phyloP scores from a whole-genome alignment of 2,113 vertebrate species.

The Lepidothrix coronata region DNA sequence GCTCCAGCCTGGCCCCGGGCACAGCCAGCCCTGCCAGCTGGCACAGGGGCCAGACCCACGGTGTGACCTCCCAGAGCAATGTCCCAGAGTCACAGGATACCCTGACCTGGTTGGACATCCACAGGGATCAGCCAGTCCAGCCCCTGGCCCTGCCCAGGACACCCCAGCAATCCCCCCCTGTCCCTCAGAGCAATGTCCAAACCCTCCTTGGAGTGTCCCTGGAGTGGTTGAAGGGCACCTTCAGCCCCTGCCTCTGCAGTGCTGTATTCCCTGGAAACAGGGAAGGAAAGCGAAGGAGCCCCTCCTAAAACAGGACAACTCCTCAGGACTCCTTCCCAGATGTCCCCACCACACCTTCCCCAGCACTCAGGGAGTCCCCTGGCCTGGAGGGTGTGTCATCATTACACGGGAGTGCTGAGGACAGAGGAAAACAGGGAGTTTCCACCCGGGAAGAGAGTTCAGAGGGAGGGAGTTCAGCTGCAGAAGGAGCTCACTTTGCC shows the following conservation, averaged over 20 bases:
- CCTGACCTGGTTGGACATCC: not conserved
- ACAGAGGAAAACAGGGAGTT: not conserved
- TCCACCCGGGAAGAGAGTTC: not conserved
- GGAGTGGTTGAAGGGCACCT: not conserved
- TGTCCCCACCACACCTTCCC: too few relatives aligned
- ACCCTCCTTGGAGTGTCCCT: not conserved
- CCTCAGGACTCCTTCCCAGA: accelerated
- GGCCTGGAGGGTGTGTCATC: not conserved
- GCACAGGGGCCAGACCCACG: accelerated
- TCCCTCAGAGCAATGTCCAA: not conserved
- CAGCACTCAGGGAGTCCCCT: not conserved
- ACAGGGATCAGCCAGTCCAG: not conserved
- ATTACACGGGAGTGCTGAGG: not conserved
- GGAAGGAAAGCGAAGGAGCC: not conserved
- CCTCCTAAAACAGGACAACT: too few relatives aligned
- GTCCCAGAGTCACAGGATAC: not conserved
- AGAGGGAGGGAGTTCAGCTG: not conserved
- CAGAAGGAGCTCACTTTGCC: not conserved
- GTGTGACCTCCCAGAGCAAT: accelerated
- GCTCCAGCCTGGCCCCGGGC: not conserved
- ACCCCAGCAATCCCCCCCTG: too few relatives aligned
- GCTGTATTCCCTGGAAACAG: too few relatives aligned
- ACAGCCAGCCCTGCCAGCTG: not conserved
- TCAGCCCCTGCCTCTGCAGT: not conserved
- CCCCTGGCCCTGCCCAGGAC: not conserved